These are phyloP conservation scores for Myripristis murdjan DNA, from an alignment of 2,797 vertebrate species.

Conservation along the genomic window DNA sequence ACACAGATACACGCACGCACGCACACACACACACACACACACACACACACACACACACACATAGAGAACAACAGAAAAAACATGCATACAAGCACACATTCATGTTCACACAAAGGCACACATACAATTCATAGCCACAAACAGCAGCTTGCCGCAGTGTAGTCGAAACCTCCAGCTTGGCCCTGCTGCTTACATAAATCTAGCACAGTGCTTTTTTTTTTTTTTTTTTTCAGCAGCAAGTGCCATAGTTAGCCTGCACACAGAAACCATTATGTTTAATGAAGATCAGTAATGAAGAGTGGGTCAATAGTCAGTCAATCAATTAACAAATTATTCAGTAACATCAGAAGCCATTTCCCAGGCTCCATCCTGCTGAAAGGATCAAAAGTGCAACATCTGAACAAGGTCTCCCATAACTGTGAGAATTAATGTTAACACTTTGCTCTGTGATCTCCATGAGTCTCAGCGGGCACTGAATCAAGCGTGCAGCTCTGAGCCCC, in stretches of 20 bases:
- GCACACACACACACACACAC: neutral
- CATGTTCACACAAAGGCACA: conserved; percentile 1
- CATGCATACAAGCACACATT: neutral
- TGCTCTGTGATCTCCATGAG: neutral
- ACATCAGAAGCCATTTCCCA: conserved; percentile 8
- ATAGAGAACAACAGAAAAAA: neutral
- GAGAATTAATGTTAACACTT: neutral
- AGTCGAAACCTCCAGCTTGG: conserved; percentile 1
- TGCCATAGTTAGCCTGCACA: neutral
- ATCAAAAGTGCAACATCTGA: conserved; percentile 1
- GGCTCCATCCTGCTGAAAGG: neutral
- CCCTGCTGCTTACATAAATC: neutral
- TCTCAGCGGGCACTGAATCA: too few relatives aligned
- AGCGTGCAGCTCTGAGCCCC: too few relatives aligned
- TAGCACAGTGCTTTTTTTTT: conserved; percentile 10
- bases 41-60: too few relatives aligned
- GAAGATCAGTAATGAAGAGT: neutral
- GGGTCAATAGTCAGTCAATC: conserved; percentile 8
- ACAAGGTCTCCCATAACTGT: neutral
- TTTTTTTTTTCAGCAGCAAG: neutral
- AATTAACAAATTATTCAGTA: conserved; percentile 23
- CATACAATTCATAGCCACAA: neutral
- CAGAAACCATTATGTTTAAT: neutral
- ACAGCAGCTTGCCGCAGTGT: neutral
- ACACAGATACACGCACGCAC: conserved; percentile 15